Base-by-base conservation (phyloP, 2,888 invertebrate genomes). In the Halictus ligatus region DNA sequence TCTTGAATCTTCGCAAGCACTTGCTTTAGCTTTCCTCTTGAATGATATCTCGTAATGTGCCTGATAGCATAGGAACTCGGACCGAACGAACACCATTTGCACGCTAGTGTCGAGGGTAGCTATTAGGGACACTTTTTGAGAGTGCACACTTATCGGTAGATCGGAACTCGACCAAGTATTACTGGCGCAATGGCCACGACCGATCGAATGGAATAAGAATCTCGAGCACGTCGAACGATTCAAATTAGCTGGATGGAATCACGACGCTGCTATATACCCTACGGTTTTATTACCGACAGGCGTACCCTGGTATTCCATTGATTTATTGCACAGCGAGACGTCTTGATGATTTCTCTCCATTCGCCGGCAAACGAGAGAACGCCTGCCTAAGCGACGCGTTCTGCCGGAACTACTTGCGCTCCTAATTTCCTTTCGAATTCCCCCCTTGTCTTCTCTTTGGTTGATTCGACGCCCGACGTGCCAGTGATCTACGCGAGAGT, bases 351-450 rank as follows among this genome's bases (percentile, higher is more conserved):
- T 71, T 40, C 8, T 21, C 48, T 21, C 71, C 75, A 43, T 75
- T 71, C n/a, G 15, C 35, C 29, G 29, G 4, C 18, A n/a, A 46
- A 43, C 10, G 29, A 69, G 43, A 54, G 21, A 35, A 35, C 35
- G 35, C 35, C 35, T 15, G 21, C 58, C 58, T 54, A 75, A 80
- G n/a, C 21, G 50, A 64, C 75, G 15, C 72, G 64, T 73, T 76
- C 48, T 54, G n/a, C 40, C n/a, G 58, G 50, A 40, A 69, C 72
- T 69, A 48, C 46, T 40, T 50, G 46, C 67, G 35, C 25, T 48
- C 40, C 58, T 83, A 83, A 80, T 79, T 79, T 83, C 75, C 50
- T 79, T n/a, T 71, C 29, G 35, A 43, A 29, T 48, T 72, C 64
- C 48, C 10, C 7, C 74, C n/a, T 71, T 48, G 25, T 40, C 40